phyloP scores from a whole-genome alignment of 2,113 vertebrate species.

The Daphoenositta chrysoptera region DNA sequence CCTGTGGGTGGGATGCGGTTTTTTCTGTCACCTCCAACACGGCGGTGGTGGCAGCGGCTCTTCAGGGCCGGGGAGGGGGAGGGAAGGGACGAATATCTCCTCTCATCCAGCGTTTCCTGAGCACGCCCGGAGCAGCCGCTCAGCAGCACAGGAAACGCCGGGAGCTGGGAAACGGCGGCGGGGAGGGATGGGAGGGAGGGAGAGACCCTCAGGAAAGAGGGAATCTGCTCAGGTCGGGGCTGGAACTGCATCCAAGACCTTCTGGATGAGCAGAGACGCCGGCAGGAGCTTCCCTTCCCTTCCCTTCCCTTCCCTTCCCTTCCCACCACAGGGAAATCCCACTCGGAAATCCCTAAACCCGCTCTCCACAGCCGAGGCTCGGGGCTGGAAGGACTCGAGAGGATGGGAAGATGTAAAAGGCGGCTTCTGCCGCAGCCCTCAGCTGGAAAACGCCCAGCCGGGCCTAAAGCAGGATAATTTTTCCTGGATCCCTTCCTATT shows the following conservation, averaged over 20 bases:
- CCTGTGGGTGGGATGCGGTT: fast-evolving
- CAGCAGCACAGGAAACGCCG: not conserved
- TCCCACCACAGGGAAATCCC: not conserved
- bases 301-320: not conserved
- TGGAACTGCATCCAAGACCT: not conserved
- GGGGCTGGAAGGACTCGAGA: fast-evolving
- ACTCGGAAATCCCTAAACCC: not conserved
- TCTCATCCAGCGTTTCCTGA: not conserved
- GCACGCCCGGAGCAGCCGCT: not conserved
- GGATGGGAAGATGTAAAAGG: not conserved
- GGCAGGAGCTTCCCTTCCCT: not conserved
- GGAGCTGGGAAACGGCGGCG: not conserved
- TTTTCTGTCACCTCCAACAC: not conserved
- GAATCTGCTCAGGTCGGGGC: fast-evolving
- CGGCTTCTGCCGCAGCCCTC: not conserved
- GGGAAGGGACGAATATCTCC: not conserved
- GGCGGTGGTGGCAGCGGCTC: fast-evolving
- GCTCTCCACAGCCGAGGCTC: not conserved
- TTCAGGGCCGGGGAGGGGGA: fast-evolving
- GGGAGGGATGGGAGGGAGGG: not conserved
- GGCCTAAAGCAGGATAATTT: not conserved
- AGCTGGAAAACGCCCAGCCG: not conserved
- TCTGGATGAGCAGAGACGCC: not conserved
- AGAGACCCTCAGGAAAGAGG: not conserved
- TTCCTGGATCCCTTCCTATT: not conserved